Base-by-base conservation (phyloP, 2,797 vertebrate genomes). In the Thunnus albacares region DNA sequence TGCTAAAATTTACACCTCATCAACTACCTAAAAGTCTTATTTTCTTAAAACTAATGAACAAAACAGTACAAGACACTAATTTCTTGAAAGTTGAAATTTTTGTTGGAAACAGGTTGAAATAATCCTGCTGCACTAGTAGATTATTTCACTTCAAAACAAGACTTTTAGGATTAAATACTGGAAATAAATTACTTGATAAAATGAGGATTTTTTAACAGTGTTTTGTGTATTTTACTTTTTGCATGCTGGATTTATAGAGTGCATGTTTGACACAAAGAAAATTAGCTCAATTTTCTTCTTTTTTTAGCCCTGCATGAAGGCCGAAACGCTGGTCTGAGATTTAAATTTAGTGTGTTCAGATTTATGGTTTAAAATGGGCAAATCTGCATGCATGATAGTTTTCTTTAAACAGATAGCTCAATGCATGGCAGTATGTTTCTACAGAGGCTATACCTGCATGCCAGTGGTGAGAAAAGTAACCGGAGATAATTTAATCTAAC, bases 391-490 rank as follows among this genome's bases (percentile, higher is more conserved):
- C 83, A 87, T 75, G 88, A 61, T 10, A 1, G 11, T 26, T 67
- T 53, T 49, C 10, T 33, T 43, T 56, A 45, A 56, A 51, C 4
- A 43, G 28, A 30, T 24, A 11, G 24, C 41, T 22, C 22, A 52
- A 38, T 74, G 78, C 83, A 78, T 75, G 80, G 24, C 14, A 6
- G 45, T 59, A 20, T 60, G 51, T 26, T 55, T 71, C 53, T 5
- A 8, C 49, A n/a, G 63, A 70, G 13, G 13, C 7, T 67, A 15
- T 1, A 49, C 18, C 73, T 87, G 92, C 90, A 94, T 92, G 90
- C 49, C 28, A 72, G 86, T 73, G 85, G 68, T 89, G 87, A 84
- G 81, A 71, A 59, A 71, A 70, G 70, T 63, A 35, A 81, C 64
- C 69, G 15, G 35, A 47, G 75, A 79, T 24, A 7, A 71, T 49